Evolutionary conservation across 2,888 invertebrate species (phyloP).

Genomic region (Volucella zonaria): DNA sequence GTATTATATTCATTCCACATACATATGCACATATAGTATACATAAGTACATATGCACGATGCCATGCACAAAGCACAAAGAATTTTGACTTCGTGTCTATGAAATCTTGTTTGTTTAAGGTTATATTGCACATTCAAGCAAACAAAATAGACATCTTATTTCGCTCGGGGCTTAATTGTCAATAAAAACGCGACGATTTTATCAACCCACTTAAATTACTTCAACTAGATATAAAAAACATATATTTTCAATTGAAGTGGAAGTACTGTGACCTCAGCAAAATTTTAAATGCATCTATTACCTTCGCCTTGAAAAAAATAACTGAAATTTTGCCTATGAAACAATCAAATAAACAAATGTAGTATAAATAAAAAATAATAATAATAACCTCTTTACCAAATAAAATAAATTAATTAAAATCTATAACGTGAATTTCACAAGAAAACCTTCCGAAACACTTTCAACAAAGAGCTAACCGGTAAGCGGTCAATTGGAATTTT

Average conservation of each 20-base stretch:
- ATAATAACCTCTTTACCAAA: conserved; percentile 31
- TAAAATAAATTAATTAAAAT: conserved; percentile 21
- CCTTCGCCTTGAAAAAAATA: background rate
- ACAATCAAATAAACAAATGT: background rate
- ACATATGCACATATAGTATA: background rate
- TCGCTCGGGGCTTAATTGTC: background rate
- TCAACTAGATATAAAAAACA: background rate
- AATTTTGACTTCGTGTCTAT: background rate
- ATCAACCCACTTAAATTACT: background rate
- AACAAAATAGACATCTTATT: background rate
- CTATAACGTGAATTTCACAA: background rate
- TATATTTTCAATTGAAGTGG: conserved; percentile 1
- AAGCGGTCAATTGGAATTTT: conserved; percentile 24
- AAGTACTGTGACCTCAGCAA: conserved; percentile 18
- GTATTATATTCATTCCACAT: background rate
- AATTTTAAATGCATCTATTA: conserved; percentile 1
- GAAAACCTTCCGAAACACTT: conserved; percentile 17
- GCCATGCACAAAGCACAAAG: background rate
- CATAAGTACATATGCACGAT: too few relatives aligned
- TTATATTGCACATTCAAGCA: conserved; percentile 8
- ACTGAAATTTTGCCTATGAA: background rate
- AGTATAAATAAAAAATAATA: background rate
- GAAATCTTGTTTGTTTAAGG: conserved; percentile 12
- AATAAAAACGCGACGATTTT: background rate
- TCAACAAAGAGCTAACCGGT: conserved; percentile 3